phyloP scores from a whole-genome alignment of 2,113 vertebrate species.

The Balaeniceps rex region DNA sequence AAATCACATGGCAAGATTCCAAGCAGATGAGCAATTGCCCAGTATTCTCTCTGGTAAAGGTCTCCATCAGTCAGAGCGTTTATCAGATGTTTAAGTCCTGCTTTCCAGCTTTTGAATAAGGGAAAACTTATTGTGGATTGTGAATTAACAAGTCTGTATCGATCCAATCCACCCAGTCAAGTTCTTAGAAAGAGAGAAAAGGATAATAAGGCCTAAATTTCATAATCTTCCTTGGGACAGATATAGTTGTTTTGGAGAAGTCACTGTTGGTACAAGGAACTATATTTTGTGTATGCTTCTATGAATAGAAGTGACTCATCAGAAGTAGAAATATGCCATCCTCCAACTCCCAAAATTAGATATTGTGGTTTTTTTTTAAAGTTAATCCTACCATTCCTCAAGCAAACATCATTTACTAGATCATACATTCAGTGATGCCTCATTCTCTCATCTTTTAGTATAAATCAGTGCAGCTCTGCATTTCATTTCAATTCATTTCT shows the following conservation, averaged over 20 bases:
- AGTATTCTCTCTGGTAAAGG: neutral
- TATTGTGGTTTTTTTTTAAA: neutral
- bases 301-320: neutral
- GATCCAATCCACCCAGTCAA: neutral
- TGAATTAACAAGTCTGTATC: neutral
- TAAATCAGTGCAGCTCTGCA: neutral
- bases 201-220: neutral
- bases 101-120: neutral
- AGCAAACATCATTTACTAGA: neutral
- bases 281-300: neutral
- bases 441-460: neutral
- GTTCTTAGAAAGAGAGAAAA: neutral
- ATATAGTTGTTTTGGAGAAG: neutral
- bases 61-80: neutral
- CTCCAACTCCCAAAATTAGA: neutral
- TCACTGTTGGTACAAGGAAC: neutral
- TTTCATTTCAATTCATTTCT: neutral
- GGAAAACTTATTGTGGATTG: neutral
- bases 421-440: neutral
- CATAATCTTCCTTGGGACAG: neutral
- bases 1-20: neutral
- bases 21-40: neutral
- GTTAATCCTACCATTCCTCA: neutral
- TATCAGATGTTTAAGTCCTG: neutral
- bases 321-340: neutral